These are phyloP conservation scores for Sarcophaga variegata DNA, from an alignment of 2,888 invertebrate genomes.

Conservation along the genomic window DNA sequence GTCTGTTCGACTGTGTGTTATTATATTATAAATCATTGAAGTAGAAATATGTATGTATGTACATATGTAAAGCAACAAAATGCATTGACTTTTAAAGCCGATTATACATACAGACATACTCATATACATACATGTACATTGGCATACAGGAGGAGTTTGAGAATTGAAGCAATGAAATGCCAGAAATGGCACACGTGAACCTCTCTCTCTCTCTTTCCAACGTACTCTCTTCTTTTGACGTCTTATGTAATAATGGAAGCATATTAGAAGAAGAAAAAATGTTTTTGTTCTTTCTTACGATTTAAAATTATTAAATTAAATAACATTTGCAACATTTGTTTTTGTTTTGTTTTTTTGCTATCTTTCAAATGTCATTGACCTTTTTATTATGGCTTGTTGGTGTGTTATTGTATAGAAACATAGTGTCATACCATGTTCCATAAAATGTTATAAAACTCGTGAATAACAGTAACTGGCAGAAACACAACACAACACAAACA, in stretches of 20 bases:
- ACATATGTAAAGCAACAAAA: slow-evolving; percentile 35
- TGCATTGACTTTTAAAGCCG: slow-evolving; percentile 67
- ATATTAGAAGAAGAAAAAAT: not conserved
- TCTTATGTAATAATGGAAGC: too few species aligned
- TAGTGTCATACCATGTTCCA: not conserved
- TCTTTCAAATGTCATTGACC: not conserved
- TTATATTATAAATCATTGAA: slow-evolving; percentile 33
- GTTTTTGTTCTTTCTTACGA: too few species aligned
- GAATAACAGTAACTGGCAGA: not conserved
- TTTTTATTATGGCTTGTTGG: not conserved
- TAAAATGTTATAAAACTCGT: not conserved
- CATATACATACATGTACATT: too few species aligned
- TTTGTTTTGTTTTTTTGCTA: not conserved
- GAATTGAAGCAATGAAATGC: too few species aligned
- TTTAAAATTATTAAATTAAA: not conserved
- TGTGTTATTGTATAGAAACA: not conserved
- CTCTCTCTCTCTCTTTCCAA: too few species aligned
- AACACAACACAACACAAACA: too few species aligned
- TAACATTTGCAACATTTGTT: not conserved
- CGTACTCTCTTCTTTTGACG: too few species aligned
- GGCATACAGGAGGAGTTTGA: not conserved
- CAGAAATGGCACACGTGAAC: too few species aligned
- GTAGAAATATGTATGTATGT: slow-evolving; percentile 35
- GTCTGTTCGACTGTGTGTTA: not conserved
- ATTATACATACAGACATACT: slow-evolving; percentile 37